Evolutionary conservation across 1,140 invertebrate genomes (phyloP).

Genomic region (Amphibalanus amphitrite): DNA sequence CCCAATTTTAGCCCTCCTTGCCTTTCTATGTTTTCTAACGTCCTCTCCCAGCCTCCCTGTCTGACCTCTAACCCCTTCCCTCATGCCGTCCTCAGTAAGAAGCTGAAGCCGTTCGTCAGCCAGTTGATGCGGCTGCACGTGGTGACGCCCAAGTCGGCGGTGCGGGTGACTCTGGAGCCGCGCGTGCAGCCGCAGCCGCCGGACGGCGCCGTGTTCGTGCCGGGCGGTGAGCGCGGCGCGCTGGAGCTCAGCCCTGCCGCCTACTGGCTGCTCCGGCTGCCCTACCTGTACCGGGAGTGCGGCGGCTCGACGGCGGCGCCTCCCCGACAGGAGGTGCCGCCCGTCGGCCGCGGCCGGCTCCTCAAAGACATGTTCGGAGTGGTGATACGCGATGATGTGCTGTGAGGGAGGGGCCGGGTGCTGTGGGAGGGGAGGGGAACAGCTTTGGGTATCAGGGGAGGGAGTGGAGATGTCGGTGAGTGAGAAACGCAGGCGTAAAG

Average conservation of each 20-base stretch:
- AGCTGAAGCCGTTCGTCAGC: constrained; percentile 28
- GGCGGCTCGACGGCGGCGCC: constrained; percentile 56
- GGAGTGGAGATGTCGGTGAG: no score
- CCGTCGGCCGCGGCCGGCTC: background rate
- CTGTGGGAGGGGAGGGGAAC: no score
- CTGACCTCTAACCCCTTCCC: no score
- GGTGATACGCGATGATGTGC: background rate
- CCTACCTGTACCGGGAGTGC: constrained; percentile 33
- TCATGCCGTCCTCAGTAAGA: constrained; percentile 12
- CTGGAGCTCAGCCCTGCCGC: constrained; percentile 63
- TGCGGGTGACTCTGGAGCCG: constrained; percentile 72
- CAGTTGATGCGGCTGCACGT: constrained; percentile 87
- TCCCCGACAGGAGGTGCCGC: constrained; percentile 73
- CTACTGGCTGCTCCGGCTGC: constrained; percentile 81
- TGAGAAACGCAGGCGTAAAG: no score
- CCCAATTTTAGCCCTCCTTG: no score
- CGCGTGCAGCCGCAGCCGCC: constrained; percentile 58
- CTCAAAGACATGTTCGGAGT: background rate
- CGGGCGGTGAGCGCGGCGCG: constrained; percentile 49
- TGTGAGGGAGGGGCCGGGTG: no score
- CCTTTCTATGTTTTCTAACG: no score
- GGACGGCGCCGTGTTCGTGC: constrained; percentile 59
- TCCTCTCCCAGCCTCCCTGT: no score
- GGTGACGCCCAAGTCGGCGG: constrained; percentile 76
- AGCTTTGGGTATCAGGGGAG: no score